Conservation (phyloP, 30 jellyfish, hydroid and myxozoan genomes). For the Cassiopea xamachana region DNA sequence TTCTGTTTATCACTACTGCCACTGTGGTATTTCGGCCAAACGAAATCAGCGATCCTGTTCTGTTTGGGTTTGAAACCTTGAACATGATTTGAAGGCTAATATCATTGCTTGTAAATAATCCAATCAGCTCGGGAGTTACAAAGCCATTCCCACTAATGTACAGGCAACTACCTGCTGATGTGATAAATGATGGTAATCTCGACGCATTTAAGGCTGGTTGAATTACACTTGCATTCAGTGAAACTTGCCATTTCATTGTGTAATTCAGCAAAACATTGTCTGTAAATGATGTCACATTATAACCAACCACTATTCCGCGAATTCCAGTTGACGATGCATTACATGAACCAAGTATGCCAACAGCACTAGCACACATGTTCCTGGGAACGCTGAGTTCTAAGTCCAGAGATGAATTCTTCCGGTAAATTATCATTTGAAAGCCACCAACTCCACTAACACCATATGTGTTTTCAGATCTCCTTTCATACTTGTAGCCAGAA, state of each 20-base stretch:
- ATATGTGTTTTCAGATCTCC: slow-evolving; percentile 21
- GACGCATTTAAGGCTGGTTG: slow-evolving; percentile 50
- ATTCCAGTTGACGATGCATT: not conserved
- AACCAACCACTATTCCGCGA: not conserved
- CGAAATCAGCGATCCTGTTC: slow-evolving; percentile 52
- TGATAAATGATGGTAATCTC: slow-evolving; percentile 31
- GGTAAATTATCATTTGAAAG: slow-evolving; percentile 5
- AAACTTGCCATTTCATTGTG: slow-evolving; percentile 39
- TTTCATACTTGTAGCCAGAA: slow-evolving; percentile 24
- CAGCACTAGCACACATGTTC: slow-evolving; percentile 23
- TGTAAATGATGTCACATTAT: slow-evolving; percentile 39
- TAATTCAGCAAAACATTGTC: slow-evolving; percentile 23
- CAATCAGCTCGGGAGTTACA: slow-evolving; percentile 49
- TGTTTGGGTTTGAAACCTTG: slow-evolving; percentile 34
- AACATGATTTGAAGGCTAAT: slow-evolving; percentile 58
- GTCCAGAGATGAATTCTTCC: slow-evolving; percentile 22
- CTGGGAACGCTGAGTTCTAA: slow-evolving; percentile 35
- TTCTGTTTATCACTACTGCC: slow-evolving; percentile 52
- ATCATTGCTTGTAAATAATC: slow-evolving; percentile 30
- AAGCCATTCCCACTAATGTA: slow-evolving; percentile 24
- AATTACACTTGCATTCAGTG: slow-evolving; percentile 6
- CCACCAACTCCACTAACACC: slow-evolving; percentile 39
- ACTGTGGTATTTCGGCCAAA: slow-evolving; percentile 49
- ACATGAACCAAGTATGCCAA: slow-evolving; percentile 63
- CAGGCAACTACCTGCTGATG: slow-evolving; percentile 65